Base-by-base conservation (phyloP, 2,888 invertebrate genomes). In the Dynastes tityus region DNA sequence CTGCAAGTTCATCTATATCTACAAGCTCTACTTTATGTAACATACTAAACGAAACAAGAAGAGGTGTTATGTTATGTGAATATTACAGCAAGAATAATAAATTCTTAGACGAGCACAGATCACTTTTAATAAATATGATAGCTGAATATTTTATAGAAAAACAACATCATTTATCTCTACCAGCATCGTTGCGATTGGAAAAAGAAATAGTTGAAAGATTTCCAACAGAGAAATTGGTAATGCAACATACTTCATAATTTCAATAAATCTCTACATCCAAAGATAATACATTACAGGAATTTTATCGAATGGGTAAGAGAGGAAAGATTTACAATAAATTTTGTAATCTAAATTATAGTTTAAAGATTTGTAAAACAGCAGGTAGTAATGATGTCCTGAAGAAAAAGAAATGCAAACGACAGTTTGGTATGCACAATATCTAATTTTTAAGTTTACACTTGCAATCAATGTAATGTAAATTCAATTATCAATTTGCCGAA, bases 201-300 rank as follows among this genome's bases (percentile, higher is more conserved):
- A 76, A 80, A 27, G 81, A 84, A 80, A 83, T 83, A 64, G 49
- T 83, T 58, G 79, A 78, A 29, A 63, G 80, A 29, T 82, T 82
- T 75, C 81, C 82, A 32, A 82, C 67, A 49, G 83, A 83, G 79
- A 82, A 81, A 81, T 78, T 83, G 80, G 82, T 82, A 80, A 53
- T 29, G n/a, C 22, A 51, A 32, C 74, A 45, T 77, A 37, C 22
- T 16, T 45, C 75, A 16, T 5, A 5, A 37, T 51, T 73, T 11
- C 45, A 45, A 53, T 37, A 49, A 68, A 70, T 63, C 65, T 65
- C 65, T 78, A 68, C 49, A 16, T 79, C 49, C 37, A 29, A 63
- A 29, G 2, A 2, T 27, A 64, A 64, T 32, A 64, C n/a, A 64
- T 79, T 81, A 68, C 76, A 83, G 81, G 83, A 81, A 78, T 82